Evolutionary conservation across 2,113 vertebrate genomes (phyloP).

Genomic region (Isurus oxyrinchus): DNA sequence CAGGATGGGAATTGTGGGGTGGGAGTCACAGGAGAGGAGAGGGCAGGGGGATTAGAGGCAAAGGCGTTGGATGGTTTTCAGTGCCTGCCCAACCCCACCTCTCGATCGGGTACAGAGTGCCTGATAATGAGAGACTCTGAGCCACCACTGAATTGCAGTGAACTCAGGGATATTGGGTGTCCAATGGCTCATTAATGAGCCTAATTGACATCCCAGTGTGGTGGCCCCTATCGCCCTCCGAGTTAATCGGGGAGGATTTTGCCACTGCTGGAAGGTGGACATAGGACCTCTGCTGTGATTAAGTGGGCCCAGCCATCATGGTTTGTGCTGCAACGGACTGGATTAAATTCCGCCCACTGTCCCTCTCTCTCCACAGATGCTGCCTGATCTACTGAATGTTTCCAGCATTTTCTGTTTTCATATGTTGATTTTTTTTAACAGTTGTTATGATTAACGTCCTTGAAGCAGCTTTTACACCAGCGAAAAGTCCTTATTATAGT

Average conservation of each 20-base stretch:
- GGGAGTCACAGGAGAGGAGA: not conserved
- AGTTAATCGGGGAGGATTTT: not conserved
- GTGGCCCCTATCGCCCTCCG: no score
- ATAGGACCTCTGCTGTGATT: not conserved
- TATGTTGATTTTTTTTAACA: not conserved
- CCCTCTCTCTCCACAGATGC: not conserved
- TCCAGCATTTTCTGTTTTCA: not conserved
- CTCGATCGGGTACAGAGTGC: not conserved
- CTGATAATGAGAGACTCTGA: not conserved
- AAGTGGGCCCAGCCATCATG: not conserved
- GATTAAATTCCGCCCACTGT: not conserved
- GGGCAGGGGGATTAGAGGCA: not conserved
- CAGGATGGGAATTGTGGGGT: not conserved
- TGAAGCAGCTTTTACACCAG: not conserved
- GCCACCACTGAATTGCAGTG: not conserved
- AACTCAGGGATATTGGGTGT: not conserved
- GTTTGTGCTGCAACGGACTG: not conserved
- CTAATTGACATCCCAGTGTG: not conserved
- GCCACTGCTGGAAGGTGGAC: not conserved
- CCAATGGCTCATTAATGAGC: not conserved
- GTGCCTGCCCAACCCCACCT: no score
- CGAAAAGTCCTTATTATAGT: not conserved
- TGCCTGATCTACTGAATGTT: not conserved
- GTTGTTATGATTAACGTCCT: not conserved
- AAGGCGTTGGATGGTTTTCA: not conserved